Base-by-base conservation (phyloP, 2,797 vertebrate species). In the Fratercula arctica region DNA sequence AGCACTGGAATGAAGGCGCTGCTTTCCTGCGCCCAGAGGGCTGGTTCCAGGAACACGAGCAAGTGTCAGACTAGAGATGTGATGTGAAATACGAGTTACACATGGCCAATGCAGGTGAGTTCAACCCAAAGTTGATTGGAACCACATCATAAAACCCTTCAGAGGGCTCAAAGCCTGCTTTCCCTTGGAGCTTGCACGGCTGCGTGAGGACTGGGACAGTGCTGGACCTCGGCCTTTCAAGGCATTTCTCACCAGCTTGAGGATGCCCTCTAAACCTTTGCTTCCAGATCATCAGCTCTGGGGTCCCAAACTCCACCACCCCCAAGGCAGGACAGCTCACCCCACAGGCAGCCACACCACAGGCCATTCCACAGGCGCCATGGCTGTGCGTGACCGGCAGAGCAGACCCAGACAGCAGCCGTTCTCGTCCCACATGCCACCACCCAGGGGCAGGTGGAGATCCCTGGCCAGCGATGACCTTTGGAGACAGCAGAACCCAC, bases 351-450 rank as follows among this genome's bases (percentile, higher is more conserved):
- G 19, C 41, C 57, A 19, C 39, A 16, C 43, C 33, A 29, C 11
- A 0, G 50, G 33, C 50, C 6, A 1, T 9, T 33, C 77, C 26
- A 9, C 51, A 46, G 4, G 1, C 3, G 1, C 60, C 46, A 5
- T 1, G 14, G 60, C 53, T 41, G 23, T 3, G 53, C 1, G 1
- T 1, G 35, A 23, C 48, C 19, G 11, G 15, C 37, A 45, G 63
- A 29, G 50, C 51, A 4, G 39, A 21, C 25, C 57, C 12, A 1
- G 25, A 15, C 28, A 84, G 69, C 57, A 66, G 61, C 66, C 3
- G 0, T 3, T 45, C 61, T 43, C 4, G 2, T 6, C 9, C 13
- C 11, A 26, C 1, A 0, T 4, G 41, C 46, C 64, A 63, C 25
- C 48, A 31, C 20, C 11, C 18, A 20, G 45, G 35, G 45, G 48